These are phyloP conservation scores for Hirundichthys speculiger DNA, from an alignment of 2,113 vertebrate species.

Conservation along the genomic window DNA sequence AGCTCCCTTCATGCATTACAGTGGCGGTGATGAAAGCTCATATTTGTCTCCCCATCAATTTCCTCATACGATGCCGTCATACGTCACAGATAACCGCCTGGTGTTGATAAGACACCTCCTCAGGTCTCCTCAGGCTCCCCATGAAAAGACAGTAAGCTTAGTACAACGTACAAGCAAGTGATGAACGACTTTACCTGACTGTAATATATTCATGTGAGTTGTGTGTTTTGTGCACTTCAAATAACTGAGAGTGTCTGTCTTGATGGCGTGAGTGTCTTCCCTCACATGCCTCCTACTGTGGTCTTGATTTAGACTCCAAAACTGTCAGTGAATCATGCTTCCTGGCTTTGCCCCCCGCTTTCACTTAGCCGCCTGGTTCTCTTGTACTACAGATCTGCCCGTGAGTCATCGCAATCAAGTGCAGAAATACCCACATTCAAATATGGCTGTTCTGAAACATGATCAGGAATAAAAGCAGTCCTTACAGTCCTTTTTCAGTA, in stretches of 20 bases:
- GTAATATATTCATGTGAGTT: constrained; percentile 43
- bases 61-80: constrained; percentile 54
- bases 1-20: constrained; percentile 65
- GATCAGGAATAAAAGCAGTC: background rate
- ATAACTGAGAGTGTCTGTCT: constrained; percentile 14
- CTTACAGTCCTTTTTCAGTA: background rate
- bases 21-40: constrained; percentile 57
- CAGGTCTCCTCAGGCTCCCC: constrained; percentile 35
- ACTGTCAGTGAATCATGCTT: constrained; percentile 63
- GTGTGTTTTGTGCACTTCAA: constrained; percentile 34
- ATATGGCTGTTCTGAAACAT: background rate
- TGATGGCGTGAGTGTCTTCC: constrained; percentile 22
- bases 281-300: constrained; percentile 46
- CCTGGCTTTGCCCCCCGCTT: constrained; percentile 48
- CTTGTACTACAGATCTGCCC: constrained; percentile 17
- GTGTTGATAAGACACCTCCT: constrained; percentile 50
- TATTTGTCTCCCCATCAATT: constrained; percentile 60
- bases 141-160: constrained; percentile 9
- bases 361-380: constrained; percentile 19
- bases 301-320: constrained; percentile 58
- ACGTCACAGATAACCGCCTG: constrained; percentile 57
- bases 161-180: constrained; percentile 22
- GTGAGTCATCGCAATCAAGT: constrained; percentile 42
- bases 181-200: constrained; percentile 32
- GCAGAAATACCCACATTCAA: background rate